Base-by-base conservation (phyloP, 2,113 vertebrate genomes). In the Nematolebias whitei region DNA sequence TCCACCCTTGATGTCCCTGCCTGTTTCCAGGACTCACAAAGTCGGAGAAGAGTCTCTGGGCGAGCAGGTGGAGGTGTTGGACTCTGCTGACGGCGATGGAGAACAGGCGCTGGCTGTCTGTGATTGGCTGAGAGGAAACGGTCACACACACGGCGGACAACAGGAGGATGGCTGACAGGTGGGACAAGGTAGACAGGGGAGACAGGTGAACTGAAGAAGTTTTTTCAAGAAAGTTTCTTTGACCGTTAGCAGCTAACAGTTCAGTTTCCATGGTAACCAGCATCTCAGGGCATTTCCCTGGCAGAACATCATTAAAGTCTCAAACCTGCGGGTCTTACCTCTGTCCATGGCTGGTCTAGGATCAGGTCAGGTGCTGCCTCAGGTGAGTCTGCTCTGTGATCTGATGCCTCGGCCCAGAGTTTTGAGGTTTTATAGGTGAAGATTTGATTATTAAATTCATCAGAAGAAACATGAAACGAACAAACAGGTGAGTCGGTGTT, bases 41-140 rank as follows among this genome's bases (percentile, higher is more conserved):
- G 10, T 86, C 76, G 0, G 76, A 71, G 55, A 90, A 73, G 60
- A 83, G 62, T 29, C 74, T 75, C 74, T 90, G 85, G 5, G 85
- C 82, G 0, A 85, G 74, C 48, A 85, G 75, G 77, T 90, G 89
- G 24, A 90, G 80, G 58, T 88, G 72, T 1, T 87, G 85, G 1
- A 83, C 77, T 52, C 84, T 67, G 68, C 68, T 80, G 7, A 89
- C 85, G 0, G 85, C 87, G n/a, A 85, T 87, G 56, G 85, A 72
- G 73, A 90, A 89, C 16, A 80, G 69, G 51, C 84, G 85, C 67
- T 88, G 85, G 50, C 35, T 47, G 16, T 90, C 87, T 52, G 74
- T 49, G 44, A 84, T 69, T 53, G 76, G 75, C 63, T 89, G 83
- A 66, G 74, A 78, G 16, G 74, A 78, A 10, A 79, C 73, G 1